Base-by-base conservation (phyloP, 1,140 invertebrate species). In the Papilio glaucus region DNA sequence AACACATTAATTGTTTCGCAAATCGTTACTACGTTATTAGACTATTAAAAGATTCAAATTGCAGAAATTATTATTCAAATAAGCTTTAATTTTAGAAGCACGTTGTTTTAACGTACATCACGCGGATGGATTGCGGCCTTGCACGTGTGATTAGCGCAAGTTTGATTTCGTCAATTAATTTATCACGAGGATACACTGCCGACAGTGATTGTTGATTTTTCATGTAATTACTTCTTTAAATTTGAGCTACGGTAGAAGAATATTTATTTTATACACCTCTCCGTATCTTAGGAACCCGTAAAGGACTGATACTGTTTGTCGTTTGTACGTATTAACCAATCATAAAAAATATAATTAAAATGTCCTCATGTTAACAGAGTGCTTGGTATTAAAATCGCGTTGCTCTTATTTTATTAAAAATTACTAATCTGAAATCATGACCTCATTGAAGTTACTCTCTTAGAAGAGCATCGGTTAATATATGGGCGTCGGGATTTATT, bases 161-260 rank as follows among this genome's bases (percentile, higher is more conserved):
- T 71, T 77, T 75, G 38, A 73, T 78, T 74, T 60, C 24, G 49
- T 75, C 71, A 83, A 82, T 84, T 63, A 77, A 76, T 74, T 65
- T 78, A 77, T 82, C 80, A 81, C 82, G 80, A 75, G 53, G 57
- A 60, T n/a, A 42, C 72, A 53, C 65, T 60, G 18, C 29, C 65
- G 53, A 45, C 63, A 24, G 61, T 26, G 8, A 42, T 13, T n/a
- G 49, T 42, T 60, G 33, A 12, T 33, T 21, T 18, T 33, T 0
- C 13, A 33, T 53, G 45, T 53, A 53, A 57, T 70, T 70, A 70
- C 24, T 18, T 45, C 8, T 70, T 70, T 70, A 57, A 57, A 38
- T 70, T n/a, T 26, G 1, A 26, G 4, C 24, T 3, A 4, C 9
- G 1, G 21, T 15, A 24, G 9, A 24, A 21, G n/a, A 8, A 21